These are phyloP conservation scores for Galendromus occidentalis DNA, from an alignment of 1,140 invertebrate genomes.

Conservation along the genomic window DNA sequence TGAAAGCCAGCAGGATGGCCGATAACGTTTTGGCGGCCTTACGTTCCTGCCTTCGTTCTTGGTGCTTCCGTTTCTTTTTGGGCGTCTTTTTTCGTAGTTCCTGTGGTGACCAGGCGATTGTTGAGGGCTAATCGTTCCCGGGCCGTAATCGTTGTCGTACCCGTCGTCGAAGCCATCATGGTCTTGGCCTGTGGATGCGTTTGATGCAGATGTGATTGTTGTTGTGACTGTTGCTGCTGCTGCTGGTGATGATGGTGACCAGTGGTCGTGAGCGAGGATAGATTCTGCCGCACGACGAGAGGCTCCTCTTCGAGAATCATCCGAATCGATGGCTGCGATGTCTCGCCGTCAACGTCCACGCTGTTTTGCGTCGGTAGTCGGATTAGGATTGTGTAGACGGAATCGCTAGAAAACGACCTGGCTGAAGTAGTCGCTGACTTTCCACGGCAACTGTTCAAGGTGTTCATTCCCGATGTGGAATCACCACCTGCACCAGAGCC, in stretches of 20 bases:
- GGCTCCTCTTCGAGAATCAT: conserved; percentile 48
- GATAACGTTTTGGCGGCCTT: conserved; percentile 97
- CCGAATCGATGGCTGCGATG: conserved; percentile 46
- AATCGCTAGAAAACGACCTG: conserved; percentile 23
- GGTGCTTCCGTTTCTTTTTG: conserved; percentile 56
- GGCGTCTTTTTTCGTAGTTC: conserved; percentile 28
- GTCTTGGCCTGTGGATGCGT: conserved; percentile 13
- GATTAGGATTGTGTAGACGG: conserved; percentile 74
- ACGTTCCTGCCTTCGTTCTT: conserved; percentile 89
- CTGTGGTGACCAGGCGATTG: conserved; percentile 60
- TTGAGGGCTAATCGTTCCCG: conserved; percentile 60
- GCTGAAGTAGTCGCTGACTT: conserved; percentile 9
- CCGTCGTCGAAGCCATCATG: background rate
- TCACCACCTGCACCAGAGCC: background rate
- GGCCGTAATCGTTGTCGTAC: conserved; percentile 13
- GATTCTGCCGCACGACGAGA: conserved; percentile 3
- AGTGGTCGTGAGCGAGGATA: background rate
- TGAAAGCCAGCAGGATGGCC: conserved; percentile 89
- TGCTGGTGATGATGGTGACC: conserved; percentile 1
- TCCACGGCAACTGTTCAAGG: conserved; percentile 15
- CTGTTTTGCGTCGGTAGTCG: conserved; percentile 41
- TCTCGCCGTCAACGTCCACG: conserved; percentile 28
- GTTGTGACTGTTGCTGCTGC: background rate
- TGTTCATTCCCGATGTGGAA: conserved; percentile 22
- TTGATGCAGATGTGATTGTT: background rate